Base-by-base conservation (phyloP, 2,888 invertebrate species). In the Brachyptera risi region DNA sequence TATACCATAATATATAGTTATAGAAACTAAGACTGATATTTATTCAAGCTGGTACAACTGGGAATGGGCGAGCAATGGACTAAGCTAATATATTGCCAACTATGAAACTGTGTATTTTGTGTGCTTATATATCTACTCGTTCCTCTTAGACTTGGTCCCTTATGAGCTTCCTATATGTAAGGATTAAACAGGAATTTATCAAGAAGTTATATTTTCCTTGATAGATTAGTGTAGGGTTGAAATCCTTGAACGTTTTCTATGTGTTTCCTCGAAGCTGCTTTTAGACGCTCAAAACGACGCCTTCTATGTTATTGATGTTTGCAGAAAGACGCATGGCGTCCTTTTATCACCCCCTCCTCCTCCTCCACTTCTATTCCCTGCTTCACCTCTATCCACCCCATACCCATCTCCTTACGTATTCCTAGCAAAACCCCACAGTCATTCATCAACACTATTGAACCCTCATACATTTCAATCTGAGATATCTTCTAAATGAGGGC, bases 221-320 rank as follows among this genome's bases (percentile, higher is more conserved):
- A 24, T 47, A 24, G 13, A 5, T 21, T 47, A 38, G 13, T 38
- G n/a, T 40, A 40, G 19, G 42, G 42, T 17, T 40, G 40, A 3
- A 42, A 15, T 19, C 42, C 17, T 42, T 42, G 42, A 21, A 7
- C 49, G 49, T 19, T 17, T 51, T 15, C 50, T n/a, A 24, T 23
- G 49, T 19, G 23, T 49, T 27, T 27, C 50, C 50, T 27, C 17
- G 27, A 17, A 15, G 26, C 24, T 21, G 49, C 5, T 13, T 49
- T 49, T 49, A 27, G 27, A n/a, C 27, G 50, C 15, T 27, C n/a
- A n/a, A 17, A 49, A 26, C 17, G 17, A 23, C 50, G 50, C 50
- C 50, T 51, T 51, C 26, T 37, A 7, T 35, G 54, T 35, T 54
- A 54, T 54, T 54, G 54, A 54, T 54, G 54, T 54, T 54, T 54